These are phyloP conservation scores for Capitulum mitella DNA, from an alignment of 2,888 invertebrate species.

Conservation along the genomic window DNA sequence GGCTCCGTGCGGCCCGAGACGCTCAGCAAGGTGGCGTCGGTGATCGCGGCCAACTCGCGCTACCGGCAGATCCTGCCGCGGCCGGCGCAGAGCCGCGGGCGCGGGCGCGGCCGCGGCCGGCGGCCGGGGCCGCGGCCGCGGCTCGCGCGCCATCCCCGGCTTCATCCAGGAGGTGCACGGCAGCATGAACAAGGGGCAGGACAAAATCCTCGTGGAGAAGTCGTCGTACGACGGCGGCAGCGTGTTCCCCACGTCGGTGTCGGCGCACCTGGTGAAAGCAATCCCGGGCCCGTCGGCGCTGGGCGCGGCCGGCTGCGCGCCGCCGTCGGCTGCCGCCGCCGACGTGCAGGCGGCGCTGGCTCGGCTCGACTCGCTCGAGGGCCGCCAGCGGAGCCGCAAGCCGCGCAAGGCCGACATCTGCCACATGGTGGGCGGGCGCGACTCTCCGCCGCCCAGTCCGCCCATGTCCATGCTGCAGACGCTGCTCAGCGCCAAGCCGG, in stretches of 20 bases:
- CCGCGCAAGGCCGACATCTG: slow-evolving; percentile 89
- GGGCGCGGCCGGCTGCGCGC: slow-evolving; percentile 14
- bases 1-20: slow-evolving; percentile 17
- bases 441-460: neutral
- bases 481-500: slow-evolving; percentile 74
- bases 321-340: slow-evolving; percentile 22
- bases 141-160: slow-evolving; percentile 23
- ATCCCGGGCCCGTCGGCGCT: slow-evolving; percentile 27
- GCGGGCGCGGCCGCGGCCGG: neutral
- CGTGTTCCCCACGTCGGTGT: slow-evolving; percentile 34
- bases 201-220: slow-evolving; percentile 21
- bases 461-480: slow-evolving; percentile 41
- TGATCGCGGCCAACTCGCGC: slow-evolving; percentile 1
- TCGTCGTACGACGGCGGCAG: slow-evolving; percentile 26
- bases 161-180: slow-evolving; percentile 26
- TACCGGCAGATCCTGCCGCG: slow-evolving; percentile 13
- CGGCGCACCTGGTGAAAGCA: slow-evolving; percentile 43
- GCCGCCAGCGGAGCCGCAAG: slow-evolving; percentile 75
- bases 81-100: neutral
- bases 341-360: slow-evolving; percentile 27
- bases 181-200: slow-evolving; percentile 17
- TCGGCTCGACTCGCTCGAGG: slow-evolving; percentile 55
- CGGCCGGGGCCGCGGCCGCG: slow-evolving; percentile 4
- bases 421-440: slow-evolving; percentile 41
- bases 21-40: slow-evolving; percentile 17